Conservation (phyloP, 2,797 vertebrate genomes). For the Balearica regulorum region DNA sequence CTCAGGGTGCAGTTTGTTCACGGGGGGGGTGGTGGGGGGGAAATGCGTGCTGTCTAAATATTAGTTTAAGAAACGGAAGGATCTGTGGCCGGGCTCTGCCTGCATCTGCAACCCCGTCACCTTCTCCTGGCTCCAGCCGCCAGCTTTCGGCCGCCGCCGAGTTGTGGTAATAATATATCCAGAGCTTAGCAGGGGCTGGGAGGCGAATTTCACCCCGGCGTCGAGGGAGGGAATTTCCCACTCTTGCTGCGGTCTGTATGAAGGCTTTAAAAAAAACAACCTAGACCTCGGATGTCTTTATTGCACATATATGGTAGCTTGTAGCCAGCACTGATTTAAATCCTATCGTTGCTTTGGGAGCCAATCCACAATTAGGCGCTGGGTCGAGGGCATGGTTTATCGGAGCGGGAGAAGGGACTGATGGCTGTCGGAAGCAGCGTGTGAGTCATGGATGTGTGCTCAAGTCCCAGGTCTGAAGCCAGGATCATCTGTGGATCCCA, state of each 20-base stretch:
- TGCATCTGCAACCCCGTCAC: conserved; percentile 3
- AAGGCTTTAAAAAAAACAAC: conserved; percentile 24
- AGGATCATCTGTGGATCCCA: background rate
- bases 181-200: background rate
- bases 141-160: background rate
- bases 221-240: conserved; percentile 31
- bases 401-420: background rate
- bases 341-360: background rate
- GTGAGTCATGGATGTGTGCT: fast-evolving
- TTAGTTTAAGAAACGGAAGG: conserved; percentile 60
- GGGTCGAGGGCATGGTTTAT: background rate
- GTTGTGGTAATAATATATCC: background rate
- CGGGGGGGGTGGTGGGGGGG: background rate
- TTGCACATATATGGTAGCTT: conserved; percentile 65
- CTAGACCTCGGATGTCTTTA: conserved; percentile 22
- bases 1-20: background rate
- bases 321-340: conserved; percentile 33
- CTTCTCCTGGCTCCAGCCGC: background rate
- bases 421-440: fast-evolving
- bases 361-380: background rate
- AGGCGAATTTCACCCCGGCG: background rate
- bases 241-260: background rate
- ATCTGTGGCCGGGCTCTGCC: background rate
- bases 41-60: conserved; percentile 52
- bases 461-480: background rate